phyloP scores from a whole-genome alignment of 1,140 invertebrate genomes.

The Zaprionus ghesquierei region DNA sequence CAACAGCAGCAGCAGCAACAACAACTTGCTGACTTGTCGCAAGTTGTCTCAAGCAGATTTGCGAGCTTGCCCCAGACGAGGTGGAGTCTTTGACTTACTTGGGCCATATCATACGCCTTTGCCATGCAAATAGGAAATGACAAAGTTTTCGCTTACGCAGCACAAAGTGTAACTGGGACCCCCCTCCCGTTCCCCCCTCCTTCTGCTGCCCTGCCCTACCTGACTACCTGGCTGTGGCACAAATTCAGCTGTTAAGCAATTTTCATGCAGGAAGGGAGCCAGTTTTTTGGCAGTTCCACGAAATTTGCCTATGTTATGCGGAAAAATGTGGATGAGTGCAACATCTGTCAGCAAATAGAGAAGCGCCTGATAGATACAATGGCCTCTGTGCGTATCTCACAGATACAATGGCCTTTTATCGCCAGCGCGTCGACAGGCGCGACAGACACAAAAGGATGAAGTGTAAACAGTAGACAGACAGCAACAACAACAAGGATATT shows the following conservation, averaged over 20 bases:
- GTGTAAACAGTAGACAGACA: constrained; percentile 57
- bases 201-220: not conserved
- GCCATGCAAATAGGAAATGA: constrained; percentile 22
- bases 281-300: constrained; percentile 28
- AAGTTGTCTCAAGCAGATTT: constrained; percentile 36
- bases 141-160: constrained; percentile 33
- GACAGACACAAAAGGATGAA: constrained; percentile 68
- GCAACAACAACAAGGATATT: constrained; percentile 3
- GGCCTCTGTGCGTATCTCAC: constrained; percentile 47
- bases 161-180: constrained; percentile 12
- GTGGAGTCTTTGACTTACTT: not conserved
- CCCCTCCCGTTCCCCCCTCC: not conserved
- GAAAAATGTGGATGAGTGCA: constrained; percentile 38
- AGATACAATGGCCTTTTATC: constrained; percentile 64
- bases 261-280: not conserved
- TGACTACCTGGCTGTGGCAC: not conserved
- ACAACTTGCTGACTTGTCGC: constrained; percentile 19
- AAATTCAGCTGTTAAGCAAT: constrained; percentile 25
- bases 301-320: constrained; percentile 55
- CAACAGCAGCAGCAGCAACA: not conserved
- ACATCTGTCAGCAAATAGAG: constrained; percentile 73
- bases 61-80: not conserved
- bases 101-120: not conserved
- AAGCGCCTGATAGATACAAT: constrained; percentile 37
- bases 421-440: constrained; percentile 49